phyloP scores from a whole-genome alignment of 2,888 invertebrate genomes.

The Ptilodon capucinus region DNA sequence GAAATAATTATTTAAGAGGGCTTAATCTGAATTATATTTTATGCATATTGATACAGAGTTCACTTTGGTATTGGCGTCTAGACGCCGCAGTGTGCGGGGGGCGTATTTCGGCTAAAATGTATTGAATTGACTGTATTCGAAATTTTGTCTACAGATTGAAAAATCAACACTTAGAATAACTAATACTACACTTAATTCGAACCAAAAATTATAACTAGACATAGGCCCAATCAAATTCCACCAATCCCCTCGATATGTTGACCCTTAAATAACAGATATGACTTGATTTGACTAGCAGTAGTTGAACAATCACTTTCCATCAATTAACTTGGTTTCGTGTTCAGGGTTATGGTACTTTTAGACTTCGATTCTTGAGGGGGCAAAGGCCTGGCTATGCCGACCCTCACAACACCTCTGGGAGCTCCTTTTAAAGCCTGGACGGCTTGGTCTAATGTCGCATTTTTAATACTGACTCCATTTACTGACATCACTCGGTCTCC shows the following conservation, averaged over 20 bases:
- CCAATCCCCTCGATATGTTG: constrained; percentile 52
- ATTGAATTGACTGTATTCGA: too few relatives aligned
- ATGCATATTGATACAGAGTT: too few relatives aligned
- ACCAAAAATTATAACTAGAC: background rate
- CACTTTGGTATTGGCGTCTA: too few relatives aligned
- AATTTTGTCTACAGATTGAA: too few relatives aligned
- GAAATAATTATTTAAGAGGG: too few relatives aligned
- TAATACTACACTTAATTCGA: too few relatives aligned
- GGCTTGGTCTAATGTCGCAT: constrained; percentile 96
- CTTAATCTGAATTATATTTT: too few relatives aligned
- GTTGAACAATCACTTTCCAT: constrained; percentile 41
- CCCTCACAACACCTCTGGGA: constrained; percentile 92
- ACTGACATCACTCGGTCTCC: constrained; percentile 97
- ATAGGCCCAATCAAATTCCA: constrained; percentile 23
- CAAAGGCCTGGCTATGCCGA: constrained; percentile 95
- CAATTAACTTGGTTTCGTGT: constrained; percentile 72
- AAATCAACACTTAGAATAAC: too few relatives aligned
- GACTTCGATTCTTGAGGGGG: constrained; percentile 74
- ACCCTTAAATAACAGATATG: constrained; percentile 64
- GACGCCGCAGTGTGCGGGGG: too few relatives aligned
- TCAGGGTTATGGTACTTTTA: constrained; percentile 67
- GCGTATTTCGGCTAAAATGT: too few relatives aligned
- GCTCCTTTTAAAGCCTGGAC: constrained; percentile 98
- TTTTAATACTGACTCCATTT: constrained; percentile 94
- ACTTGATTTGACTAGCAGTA: constrained; percentile 72